Conservation (phyloP, 2,113 vertebrate species). For the Daboia siamensis region DNA sequence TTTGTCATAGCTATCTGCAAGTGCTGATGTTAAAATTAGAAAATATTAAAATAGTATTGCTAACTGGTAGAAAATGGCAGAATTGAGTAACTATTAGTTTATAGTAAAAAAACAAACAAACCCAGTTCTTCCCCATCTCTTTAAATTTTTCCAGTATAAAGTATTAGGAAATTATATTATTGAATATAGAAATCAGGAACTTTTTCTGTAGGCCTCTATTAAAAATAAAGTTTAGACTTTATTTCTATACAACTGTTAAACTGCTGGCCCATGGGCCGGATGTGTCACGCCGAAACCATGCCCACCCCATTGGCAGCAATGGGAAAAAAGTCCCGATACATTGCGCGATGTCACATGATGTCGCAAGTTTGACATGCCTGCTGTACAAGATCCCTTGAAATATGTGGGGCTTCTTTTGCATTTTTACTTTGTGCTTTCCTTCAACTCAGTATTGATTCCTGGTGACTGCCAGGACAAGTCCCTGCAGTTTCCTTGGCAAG, state of each 20-base stretch:
- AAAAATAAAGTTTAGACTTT: background rate
- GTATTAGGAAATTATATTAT: background rate
- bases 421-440: background rate
- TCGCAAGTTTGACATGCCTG: too few relatives aligned
- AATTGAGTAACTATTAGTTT: background rate
- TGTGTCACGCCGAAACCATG: too few relatives aligned
- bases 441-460: background rate
- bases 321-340: too few relatives aligned
- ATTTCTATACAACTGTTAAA: background rate
- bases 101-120: background rate
- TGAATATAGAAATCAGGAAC: background rate
- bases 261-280: too few relatives aligned
- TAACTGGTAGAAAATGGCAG: background rate
- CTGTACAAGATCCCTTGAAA: background rate
- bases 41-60: background rate
- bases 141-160: background rate
- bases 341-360: too few relatives aligned
- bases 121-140: background rate
- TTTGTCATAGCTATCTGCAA: background rate
- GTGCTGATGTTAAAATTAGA: background rate
- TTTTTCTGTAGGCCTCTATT: background rate
- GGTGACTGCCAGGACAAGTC: background rate
- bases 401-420: background rate
- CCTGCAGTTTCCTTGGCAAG: background rate
- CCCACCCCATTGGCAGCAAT: too few relatives aligned